Evolutionary conservation across 2,888 invertebrate genomes (phyloP).

Genomic region (Diploptera punctata): DNA sequence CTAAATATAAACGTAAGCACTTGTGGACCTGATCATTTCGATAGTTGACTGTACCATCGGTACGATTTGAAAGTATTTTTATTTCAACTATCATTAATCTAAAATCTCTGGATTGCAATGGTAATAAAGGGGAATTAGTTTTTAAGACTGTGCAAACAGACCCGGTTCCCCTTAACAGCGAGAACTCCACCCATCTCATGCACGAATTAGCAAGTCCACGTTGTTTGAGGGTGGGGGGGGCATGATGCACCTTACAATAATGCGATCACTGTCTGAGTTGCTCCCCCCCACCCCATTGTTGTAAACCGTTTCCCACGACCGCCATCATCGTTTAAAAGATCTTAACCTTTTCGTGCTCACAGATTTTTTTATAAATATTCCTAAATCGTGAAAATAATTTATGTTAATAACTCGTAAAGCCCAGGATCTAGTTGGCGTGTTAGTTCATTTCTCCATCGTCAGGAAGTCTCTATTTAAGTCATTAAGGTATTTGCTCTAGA

Average conservation of each 20-base stretch:
- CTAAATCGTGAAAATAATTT: constrained; percentile 7
- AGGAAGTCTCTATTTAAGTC: not conserved
- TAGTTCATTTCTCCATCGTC: not conserved
- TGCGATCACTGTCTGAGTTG: not conserved
- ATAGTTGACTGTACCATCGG: too few species aligned
- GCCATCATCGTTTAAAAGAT: not conserved
- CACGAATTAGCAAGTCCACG: constrained; percentile 14
- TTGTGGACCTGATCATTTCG: too few species aligned
- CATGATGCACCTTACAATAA: constrained; percentile 16
- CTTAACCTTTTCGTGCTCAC: not conserved
- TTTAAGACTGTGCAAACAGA: not conserved
- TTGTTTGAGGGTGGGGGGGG: too few species aligned
- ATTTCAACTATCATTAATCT: too few species aligned
- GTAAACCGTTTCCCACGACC: not conserved
- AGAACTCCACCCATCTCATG: constrained; percentile 18
- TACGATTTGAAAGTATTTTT: too few species aligned
- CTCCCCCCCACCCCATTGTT: not conserved
- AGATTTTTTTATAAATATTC: not conserved
- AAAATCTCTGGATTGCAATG: too few species aligned
- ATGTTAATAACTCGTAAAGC: constrained; percentile 1
- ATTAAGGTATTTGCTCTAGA: not conserved
- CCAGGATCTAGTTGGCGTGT: not conserved
- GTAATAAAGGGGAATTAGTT: too few species aligned
- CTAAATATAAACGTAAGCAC: too few species aligned
- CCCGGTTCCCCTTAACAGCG: not conserved